phyloP scores from a whole-genome alignment of 2,113 vertebrate genomes.

The Empidonax traillii region DNA sequence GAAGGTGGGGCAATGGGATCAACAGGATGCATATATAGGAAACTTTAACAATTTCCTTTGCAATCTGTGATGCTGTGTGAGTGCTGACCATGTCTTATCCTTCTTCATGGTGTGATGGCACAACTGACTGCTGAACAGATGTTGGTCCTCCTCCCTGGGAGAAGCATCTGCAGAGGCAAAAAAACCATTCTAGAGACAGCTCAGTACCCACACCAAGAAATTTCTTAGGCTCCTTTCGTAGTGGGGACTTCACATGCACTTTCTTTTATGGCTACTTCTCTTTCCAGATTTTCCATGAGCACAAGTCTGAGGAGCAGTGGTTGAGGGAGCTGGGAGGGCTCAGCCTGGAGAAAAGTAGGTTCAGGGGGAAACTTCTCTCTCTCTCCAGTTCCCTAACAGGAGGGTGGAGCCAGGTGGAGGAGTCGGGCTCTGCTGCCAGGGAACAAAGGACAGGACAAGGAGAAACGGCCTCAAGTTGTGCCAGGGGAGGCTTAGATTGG shows the following conservation, averaged over 20 bases:
- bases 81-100: neutral
- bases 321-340: neutral
- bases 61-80: neutral
- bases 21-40: neutral
- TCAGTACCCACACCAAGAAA: neutral
- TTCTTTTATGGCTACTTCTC: neutral
- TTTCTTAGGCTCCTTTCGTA: fast-evolving
- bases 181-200: neutral
- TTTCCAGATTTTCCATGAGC: neutral
- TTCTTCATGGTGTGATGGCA: neutral
- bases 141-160: neutral
- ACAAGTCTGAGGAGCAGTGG: neutral
- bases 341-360: neutral
- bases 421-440: neutral
- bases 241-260: neutral
- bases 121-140: neutral
- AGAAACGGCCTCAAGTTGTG: fast-evolving
- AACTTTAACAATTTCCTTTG: fast-evolving
- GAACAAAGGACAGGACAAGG: neutral
- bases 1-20: neutral
- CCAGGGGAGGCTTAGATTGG: fast-evolving
- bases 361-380: neutral
- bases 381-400: neutral
- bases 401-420: neutral
- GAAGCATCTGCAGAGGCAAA: neutral